Evolutionary conservation across 2,113 vertebrate genomes (phyloP).

Genomic region (Ictidomys tridecemlineatus): DNA sequence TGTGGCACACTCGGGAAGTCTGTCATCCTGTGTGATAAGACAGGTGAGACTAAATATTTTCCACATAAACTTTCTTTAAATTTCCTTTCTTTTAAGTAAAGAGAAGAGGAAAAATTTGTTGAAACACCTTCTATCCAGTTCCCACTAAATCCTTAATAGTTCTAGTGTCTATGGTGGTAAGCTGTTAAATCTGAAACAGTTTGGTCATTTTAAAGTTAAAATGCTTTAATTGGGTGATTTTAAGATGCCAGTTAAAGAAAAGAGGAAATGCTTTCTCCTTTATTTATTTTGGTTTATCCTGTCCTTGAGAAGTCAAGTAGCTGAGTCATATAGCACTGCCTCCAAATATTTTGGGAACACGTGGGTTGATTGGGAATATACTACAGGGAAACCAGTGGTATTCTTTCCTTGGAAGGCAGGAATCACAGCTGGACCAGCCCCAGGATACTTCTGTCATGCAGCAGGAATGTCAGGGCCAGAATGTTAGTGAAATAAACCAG

Average conservation of each 20-base stretch:
- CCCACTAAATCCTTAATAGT: constrained; percentile 42
- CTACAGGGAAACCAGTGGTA: neutral
- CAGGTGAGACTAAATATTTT: constrained; percentile 71
- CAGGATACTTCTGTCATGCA: neutral
- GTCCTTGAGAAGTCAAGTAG: constrained; percentile 33
- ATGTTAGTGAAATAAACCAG: neutral
- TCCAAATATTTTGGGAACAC: constrained; percentile 52
- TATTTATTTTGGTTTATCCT: constrained; percentile 10
- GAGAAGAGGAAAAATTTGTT: constrained; percentile 63
- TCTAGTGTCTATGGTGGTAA: neutral
- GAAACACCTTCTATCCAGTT: constrained; percentile 40
- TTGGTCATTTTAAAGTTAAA: constrained; percentile 59
- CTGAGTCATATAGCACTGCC: constrained; percentile 45
- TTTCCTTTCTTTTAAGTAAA: neutral
- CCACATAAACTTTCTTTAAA: neutral
- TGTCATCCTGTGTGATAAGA: constrained; percentile 74
- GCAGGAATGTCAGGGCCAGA: neutral
- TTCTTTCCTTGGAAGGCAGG: constrained; percentile 19
- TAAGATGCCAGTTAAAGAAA: neutral
- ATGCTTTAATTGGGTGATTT: constrained; percentile 1
- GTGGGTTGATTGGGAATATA: constrained; percentile 42
- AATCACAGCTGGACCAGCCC: neutral
- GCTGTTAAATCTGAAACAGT: constrained; percentile 46
- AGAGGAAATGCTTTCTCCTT: constrained; percentile 35
- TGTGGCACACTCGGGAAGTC: constrained; percentile 55